These are phyloP conservation scores for Tribolium castaneum DNA, from an alignment of 1,140 invertebrate genomes.

Conservation along the genomic window DNA sequence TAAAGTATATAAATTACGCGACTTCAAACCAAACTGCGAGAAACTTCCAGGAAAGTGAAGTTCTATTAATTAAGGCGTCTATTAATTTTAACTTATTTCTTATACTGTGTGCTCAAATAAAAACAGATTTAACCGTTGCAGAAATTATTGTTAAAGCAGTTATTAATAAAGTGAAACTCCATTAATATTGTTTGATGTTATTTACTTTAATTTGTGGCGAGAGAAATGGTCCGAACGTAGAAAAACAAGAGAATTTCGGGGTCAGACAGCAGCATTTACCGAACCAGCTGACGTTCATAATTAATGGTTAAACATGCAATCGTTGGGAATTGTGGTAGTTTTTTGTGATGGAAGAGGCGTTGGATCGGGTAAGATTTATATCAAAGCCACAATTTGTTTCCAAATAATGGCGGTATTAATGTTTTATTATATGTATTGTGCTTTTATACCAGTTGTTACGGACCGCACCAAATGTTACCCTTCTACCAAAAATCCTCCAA, in stretches of 20 bases:
- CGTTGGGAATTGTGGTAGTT: conserved; percentile 21
- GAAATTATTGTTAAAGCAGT: not conserved
- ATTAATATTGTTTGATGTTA: conserved; percentile 18
- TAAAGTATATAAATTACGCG: not conserved
- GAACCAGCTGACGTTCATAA: conserved; percentile 21
- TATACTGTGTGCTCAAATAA: not conserved
- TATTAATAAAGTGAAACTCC: conserved; percentile 1
- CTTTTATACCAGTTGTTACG: not conserved
- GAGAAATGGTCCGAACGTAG: not conserved
- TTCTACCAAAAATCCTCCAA: too few species aligned
- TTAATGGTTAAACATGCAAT: conserved; percentile 28
- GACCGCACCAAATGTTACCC: too few species aligned
- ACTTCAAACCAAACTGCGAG: not conserved
- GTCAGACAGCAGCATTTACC: conserved; percentile 24
- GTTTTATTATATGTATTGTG: not conserved
- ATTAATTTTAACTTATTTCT: conserved; percentile 6
- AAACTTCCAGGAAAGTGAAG: not conserved
- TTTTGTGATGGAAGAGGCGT: conserved; percentile 8
- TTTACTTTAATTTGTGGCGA: conserved; percentile 18
- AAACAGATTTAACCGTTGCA: not conserved
- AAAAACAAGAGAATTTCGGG: not conserved
- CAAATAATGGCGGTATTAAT: not conserved
- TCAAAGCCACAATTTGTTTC: conserved; percentile 7
- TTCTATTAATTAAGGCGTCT: conserved; percentile 3
- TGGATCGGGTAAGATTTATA: conserved; percentile 12